A percentile compares a stretch with the other conserved stretches of the same genome.
These are phyloP conservation scores for Platysternon megacephalum DNA, from an alignment of 2,113 vertebrate species.

Conservation along the genomic window DNA sequence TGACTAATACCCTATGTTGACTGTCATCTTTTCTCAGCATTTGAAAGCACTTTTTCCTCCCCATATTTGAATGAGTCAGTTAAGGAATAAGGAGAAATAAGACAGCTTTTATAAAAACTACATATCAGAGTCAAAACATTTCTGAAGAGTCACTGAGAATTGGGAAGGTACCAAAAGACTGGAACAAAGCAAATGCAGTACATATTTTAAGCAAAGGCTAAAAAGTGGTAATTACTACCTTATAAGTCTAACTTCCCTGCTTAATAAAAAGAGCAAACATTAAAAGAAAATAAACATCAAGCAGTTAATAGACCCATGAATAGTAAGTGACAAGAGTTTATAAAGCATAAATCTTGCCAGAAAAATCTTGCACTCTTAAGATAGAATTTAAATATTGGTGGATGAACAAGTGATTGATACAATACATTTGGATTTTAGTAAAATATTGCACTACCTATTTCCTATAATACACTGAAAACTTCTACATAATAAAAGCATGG, in stretches of 20 bases:
- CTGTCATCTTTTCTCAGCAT: slow-evolving; percentile 1
- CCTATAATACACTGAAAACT: no score
- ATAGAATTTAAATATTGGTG: background rate
- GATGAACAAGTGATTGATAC: background rate
- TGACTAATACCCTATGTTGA: background rate
- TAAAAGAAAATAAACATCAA: background rate
- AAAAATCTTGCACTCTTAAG: background rate
- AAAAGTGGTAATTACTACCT: background rate
- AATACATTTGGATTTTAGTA: background rate
- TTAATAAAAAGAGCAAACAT: background rate
- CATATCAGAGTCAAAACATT: no score
- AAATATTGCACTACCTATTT: background rate
- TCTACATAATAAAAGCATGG: background rate
- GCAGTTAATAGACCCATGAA: background rate
- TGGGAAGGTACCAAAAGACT: background rate
- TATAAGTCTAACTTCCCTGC: rapidly evolving
- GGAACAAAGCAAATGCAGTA: background rate
- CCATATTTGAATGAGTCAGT: background rate
- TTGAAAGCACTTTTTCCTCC: background rate
- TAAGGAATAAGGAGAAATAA: background rate
- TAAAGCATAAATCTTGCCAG: background rate
- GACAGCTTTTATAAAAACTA: no score
- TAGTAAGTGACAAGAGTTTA: background rate
- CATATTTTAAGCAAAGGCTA: background rate
- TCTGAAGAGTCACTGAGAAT: no score